phyloP scores from a whole-genome alignment of 2,113 vertebrate genomes.

The Castor canadensis region DNA sequence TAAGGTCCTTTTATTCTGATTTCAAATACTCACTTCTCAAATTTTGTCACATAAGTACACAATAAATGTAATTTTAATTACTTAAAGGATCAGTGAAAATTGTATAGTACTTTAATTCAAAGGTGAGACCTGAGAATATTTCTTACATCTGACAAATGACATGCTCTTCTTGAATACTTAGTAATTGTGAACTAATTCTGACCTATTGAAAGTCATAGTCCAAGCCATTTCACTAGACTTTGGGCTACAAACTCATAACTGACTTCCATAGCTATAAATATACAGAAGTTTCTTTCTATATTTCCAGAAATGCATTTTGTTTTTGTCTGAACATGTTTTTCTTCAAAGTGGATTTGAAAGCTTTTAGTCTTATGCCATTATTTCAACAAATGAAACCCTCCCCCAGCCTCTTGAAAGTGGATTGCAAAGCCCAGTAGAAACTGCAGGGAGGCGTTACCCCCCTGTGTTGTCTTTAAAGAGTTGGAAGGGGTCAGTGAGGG shows the following conservation, averaged over 20 bases:
- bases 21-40: not conserved
- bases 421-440: not conserved
- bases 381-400: not conserved
- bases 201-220: not conserved
- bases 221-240: not conserved
- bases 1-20: not conserved
- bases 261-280: slow-evolving; percentile 25
- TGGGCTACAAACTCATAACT: not conserved
- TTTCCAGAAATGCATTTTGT: slow-evolving; percentile 39
- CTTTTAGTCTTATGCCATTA: slow-evolving; percentile 32
- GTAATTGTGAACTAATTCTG: slow-evolving; percentile 5
- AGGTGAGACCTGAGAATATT: not conserved
- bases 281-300: not conserved
- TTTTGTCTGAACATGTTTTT: slow-evolving; percentile 32
- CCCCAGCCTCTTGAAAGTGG: not conserved
- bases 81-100: not conserved
- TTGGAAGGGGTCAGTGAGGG: not conserved
- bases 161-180: not conserved
- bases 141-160: not conserved
- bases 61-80: not conserved
- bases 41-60: not conserved
- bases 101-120: not conserved
- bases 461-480: not conserved
- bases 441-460: not conserved
- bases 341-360: slow-evolving; percentile 41